Base-by-base conservation (phyloP, 2,113 vertebrate species). In the Hydrolagus affinis region DNA sequence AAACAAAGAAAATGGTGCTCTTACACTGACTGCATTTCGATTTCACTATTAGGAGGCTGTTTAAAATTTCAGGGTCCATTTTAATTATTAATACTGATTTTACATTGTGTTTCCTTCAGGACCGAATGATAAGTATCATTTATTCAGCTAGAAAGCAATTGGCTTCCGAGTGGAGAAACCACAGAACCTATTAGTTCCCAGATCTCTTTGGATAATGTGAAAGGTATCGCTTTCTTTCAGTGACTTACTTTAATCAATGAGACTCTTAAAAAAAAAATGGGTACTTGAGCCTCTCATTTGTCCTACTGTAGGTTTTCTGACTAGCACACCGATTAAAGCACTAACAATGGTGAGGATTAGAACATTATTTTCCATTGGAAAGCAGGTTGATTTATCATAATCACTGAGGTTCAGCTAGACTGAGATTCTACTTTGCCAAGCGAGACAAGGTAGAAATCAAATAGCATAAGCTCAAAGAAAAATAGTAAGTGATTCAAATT, bases 71-170 rank as follows among this genome's bases (percentile, higher is more conserved):
- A 78, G 62, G 44, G 23, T 78, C 76, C 21, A 59, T 62, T 44
- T 83, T 83, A 83, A 68, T 66, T 83, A 83, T 83, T 83, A 17
- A 83, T 83, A 17, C 60, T 64, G 15, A 59, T 83, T 64, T 83
- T 83, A 83, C 62, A 66, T 68, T 83, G 28, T 66, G 78, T 32
- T 66, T 68, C 78, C 62, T 83, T 32, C 60, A 83, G 14, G 1
- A 32, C 15, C 60, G 21, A 66, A 83, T 23, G 57, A 78, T 83
- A 25, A 64, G 60, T 32, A 32, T 66, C 25, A 68, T 32, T 66
- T 83, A 83, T 32, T 83, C 78, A 32, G 15, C 25, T 64, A 28
- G 15, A 83, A 83, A 66, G 60, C 25, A 66, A 17, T 15, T 68
- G 3, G 23, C 11, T 32, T 8, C 23, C 14, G 25, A 83, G 15